Conservation (phyloP, 1,140 invertebrate genomes). For the Pseudomyrmex dendroicus region DNA sequence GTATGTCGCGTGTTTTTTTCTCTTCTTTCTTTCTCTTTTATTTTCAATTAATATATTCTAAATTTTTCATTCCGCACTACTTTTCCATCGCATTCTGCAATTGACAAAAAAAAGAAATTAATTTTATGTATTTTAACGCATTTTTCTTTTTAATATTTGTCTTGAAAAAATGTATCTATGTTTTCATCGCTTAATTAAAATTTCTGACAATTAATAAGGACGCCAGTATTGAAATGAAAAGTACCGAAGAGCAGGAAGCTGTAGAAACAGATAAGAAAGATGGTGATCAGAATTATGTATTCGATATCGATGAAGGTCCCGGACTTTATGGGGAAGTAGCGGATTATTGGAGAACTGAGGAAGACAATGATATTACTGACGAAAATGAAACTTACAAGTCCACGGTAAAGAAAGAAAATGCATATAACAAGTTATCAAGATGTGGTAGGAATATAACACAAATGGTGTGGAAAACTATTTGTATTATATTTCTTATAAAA, state of each 20-base stretch:
- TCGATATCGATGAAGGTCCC: slow-evolving; percentile 74
- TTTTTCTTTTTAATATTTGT: background rate
- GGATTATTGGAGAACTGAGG: slow-evolving; percentile 73
- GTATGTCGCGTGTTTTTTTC: too few relatives aligned
- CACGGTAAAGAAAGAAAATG: slow-evolving; percentile 43
- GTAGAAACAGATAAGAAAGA: background rate
- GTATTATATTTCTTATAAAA: too few relatives aligned
- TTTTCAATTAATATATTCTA: too few relatives aligned
- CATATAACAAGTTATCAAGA: background rate
- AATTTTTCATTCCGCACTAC: too few relatives aligned
- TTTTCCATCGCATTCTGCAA: background rate
- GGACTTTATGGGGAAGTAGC: slow-evolving; percentile 78
- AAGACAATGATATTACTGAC: slow-evolving; percentile 48
- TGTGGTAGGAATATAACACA: too few relatives aligned
- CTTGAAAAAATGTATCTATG: background rate
- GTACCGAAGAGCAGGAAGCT: background rate
- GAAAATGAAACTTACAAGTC: slow-evolving; percentile 45
- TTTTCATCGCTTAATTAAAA: background rate
- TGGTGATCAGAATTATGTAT: slow-evolving; percentile 32
- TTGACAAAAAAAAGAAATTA: too few relatives aligned
- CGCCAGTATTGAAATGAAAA: background rate
- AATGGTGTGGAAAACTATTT: too few relatives aligned
- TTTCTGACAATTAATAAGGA: background rate
- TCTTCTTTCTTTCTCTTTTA: too few relatives aligned
- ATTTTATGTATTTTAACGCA: background rate